These are phyloP conservation scores for Nannobrachium achirus DNA, from an alignment of 2,113 vertebrate species.

Conservation along the genomic window DNA sequence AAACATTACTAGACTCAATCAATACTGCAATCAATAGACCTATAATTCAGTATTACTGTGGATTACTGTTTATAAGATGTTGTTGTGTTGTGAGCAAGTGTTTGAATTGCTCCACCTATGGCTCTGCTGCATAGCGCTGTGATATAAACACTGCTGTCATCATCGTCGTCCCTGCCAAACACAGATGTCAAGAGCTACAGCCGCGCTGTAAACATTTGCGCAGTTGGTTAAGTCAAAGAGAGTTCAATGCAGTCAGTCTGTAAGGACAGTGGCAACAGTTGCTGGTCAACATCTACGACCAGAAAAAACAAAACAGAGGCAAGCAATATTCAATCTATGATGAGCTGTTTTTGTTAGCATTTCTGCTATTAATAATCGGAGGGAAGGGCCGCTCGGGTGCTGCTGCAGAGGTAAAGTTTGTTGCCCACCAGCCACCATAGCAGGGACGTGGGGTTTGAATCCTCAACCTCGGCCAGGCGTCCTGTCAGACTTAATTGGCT, in stretches of 20 bases:
- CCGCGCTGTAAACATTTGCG: constrained; percentile 19
- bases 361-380: not conserved
- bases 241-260: not conserved
- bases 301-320: not conserved
- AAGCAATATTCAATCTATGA: no score
- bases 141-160: constrained; percentile 35
- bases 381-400: no score
- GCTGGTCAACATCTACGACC: no score
- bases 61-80: no score
- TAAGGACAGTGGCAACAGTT: not conserved
- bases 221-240: constrained; percentile 23
- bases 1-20: no score
- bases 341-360: not conserved
- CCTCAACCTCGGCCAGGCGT: no score
- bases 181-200: constrained; percentile 34
- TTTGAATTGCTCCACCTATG: constrained; percentile 24
- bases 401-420: no score
- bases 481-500: no score
- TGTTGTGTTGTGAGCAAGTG: constrained; percentile 10
- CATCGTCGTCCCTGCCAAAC: constrained; percentile 23
- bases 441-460: no score
- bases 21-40: no score
- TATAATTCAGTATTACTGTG: no score
- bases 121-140: constrained; percentile 2
- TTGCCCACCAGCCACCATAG: no score